Evolutionary conservation across 2,113 vertebrate species (phyloP), one percentile per base, ranked within the genome.

Genomic region (Hemibagrus wyckioides): DNA sequence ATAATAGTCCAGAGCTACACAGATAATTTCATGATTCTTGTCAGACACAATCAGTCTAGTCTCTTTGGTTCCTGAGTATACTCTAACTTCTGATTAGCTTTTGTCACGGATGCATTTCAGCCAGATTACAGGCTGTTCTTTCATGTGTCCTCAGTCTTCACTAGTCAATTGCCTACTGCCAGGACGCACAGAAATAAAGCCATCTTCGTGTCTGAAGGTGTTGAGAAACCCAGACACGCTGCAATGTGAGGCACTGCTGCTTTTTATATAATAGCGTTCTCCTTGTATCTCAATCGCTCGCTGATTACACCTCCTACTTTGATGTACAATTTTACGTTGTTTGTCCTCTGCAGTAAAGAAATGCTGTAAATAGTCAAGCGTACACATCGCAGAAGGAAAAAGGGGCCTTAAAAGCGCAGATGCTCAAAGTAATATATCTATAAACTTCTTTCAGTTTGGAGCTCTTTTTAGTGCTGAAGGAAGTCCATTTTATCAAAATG

Each of bases 41-140:
- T 76, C 73, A 76, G 25, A 76, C 41, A 76, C 11, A 48, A 50
- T 48, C 41, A 25, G 1, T 41, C 28, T 0, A 44, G 13, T 28
- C 6, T 48, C 25, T 77, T 48, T 76, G 15, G 5, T 50, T 50
- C 15, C 19, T 39, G 69, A 41, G 39, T 28, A 3, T 11, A 0
- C 25, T 75, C 36, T 25, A 44, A 11, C 39, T 41, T 48, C 88
- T 73, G 81, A 89, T 86, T 86, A 84, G 65, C 56, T 82, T 87
- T 87, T 79, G 86, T 85, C 86, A 87, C 48, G 82, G 85, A 77
- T 23, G 54, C 82, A 77, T 83, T 82, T 52, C 39, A 77, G 83
- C 36, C 39, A 50, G 84, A 83, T 73, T 85, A 75, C 71, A 11
- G 50, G 41, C 67, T 77, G 75, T 59, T 89, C 54, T 39, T 59